Conservation (phyloP, 2,113 vertebrate species). For the Zosterops japonicus region DNA sequence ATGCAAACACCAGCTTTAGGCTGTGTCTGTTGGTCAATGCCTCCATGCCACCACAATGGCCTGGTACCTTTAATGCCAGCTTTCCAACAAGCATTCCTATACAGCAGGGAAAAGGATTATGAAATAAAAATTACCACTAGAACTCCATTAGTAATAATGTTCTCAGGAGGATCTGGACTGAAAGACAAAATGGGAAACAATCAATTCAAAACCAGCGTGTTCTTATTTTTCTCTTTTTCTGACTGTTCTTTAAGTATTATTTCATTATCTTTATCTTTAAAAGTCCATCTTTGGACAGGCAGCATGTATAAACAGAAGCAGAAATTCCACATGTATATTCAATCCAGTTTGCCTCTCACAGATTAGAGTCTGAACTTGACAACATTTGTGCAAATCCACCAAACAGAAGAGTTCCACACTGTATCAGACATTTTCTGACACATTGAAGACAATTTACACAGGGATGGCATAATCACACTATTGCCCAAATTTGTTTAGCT, state of each 20-base stretch:
- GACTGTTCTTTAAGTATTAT: not conserved
- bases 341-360: not conserved
- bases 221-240: not conserved
- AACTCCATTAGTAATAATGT: slow-evolving; percentile 80
- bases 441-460: not conserved
- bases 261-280: not conserved
- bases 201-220: not conserved
- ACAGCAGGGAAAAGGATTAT: not conserved
- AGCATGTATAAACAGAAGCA: not conserved
- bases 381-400: not conserved
- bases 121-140: slow-evolving; percentile 80
- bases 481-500: not conserved
- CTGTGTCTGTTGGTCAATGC: not conserved
- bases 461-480: not conserved
- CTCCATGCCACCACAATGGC: not conserved
- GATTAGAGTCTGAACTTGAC: not conserved
- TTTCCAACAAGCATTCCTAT: not conserved
- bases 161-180: slow-evolving; percentile 73
- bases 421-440: not conserved
- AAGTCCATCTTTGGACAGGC: not conserved
- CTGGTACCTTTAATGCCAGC: not conserved
- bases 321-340: not conserved
- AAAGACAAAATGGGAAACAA: slow-evolving; percentile 47
- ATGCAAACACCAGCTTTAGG: not conserved
- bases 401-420: not conserved